Evolutionary conservation across 2,797 vertebrate genomes (phyloP), one percentile per base, ranked within the genome.

Genomic region (Alcedo atthis): DNA sequence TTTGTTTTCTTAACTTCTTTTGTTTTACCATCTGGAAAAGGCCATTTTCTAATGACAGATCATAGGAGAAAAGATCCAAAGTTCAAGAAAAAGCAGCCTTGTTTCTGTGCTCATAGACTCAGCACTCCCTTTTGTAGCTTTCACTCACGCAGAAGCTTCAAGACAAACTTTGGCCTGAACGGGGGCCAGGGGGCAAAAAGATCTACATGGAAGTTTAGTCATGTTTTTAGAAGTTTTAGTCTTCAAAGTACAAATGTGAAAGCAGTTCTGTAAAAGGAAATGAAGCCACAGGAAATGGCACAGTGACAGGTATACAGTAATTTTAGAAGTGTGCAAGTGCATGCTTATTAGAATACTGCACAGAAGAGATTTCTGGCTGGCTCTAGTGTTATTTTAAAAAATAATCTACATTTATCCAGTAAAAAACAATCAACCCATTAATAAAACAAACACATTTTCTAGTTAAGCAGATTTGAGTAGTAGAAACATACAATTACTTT

Each of bases 1-100:
- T 92, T 90, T 92, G 71, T 95, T 96, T 94, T 91, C 87, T 89
- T 93, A 89, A 85, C 84, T 94, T 91, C 74, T 92, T 94, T 93
- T 82, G 84, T 91, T 95, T 85, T 94, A 77, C 89, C 87, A 88
- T 93, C 87, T 94, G 94, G 91, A 95, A 92, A 90, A 85, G 63
- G 75, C 87, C 81, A 43, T 93, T 93, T 89, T 87, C 88, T 62
- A 87, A 45, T 35, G 90, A 89, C 81, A 81, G 62, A 93, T 59
- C 90, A 80, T 28, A 81, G 53, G 18, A 93, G 59, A 48, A 89
- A 92, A 81, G 73, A 93, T 24, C 46, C 79, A 83, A 89, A 89
- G 86, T 85, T 69, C 33, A 85, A 82, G 62, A 86, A 75, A 78
- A 81, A 81, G 70, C 73, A 78, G 82, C 62, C 32, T 70, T 26